phyloP scores from a whole-genome alignment of 2,888 invertebrate genomes.

The Tipula vernalis region DNA sequence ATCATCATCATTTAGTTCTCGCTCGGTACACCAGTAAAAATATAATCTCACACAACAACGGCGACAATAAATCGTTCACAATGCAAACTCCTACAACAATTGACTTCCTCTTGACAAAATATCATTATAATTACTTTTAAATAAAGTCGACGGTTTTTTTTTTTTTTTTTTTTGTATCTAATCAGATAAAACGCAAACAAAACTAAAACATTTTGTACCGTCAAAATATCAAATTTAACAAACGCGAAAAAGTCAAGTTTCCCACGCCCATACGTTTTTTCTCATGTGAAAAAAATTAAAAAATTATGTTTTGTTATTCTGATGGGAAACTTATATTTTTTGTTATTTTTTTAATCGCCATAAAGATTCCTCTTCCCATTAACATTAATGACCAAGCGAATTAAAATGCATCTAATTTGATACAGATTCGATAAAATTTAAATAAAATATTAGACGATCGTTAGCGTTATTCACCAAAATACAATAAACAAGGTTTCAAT shows the following conservation, averaged over 20 bases:
- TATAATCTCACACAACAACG: neutral
- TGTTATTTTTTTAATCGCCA: neutral
- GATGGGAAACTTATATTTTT: neutral
- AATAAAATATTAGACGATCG: neutral
- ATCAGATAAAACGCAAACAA: neutral
- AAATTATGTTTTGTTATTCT: neutral
- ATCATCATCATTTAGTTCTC: too few species aligned
- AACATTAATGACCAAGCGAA: neutral
- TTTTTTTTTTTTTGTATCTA: neutral
- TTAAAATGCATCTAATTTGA: neutral
- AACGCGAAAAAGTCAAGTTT: neutral
- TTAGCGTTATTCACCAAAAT: neutral
- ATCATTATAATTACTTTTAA: neutral
- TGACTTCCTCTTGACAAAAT: neutral
- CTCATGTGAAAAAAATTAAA: neutral
- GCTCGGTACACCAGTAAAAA: too few species aligned
- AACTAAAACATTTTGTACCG: neutral
- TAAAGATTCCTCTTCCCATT: neutral
- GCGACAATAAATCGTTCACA: neutral
- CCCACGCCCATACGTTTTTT: neutral
- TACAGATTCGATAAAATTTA: neutral
- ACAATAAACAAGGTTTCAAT: neutral
- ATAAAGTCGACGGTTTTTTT: neutral
- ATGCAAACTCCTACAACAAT: neutral
- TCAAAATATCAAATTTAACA: neutral